phyloP scores from a whole-genome alignment of 2,113 vertebrate species.

The Cottus gobio region DNA sequence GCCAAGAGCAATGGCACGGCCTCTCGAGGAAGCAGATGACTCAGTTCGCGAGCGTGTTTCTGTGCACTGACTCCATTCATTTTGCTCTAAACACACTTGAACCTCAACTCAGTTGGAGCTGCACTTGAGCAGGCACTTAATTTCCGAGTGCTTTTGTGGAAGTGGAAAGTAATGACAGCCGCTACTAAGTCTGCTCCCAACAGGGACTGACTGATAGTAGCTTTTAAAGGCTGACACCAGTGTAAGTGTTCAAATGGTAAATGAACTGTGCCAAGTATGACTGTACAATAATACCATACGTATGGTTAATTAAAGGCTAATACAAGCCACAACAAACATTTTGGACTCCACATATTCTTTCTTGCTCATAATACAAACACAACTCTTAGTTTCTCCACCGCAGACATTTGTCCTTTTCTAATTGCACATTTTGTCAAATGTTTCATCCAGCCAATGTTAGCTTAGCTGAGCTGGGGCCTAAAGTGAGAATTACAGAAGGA shows the following conservation, averaged over 20 bases:
- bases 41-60: slow-evolving; percentile 47
- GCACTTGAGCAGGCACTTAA: slow-evolving; percentile 46
- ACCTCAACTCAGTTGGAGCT: slow-evolving; percentile 32
- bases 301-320: neutral
- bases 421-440: slow-evolving; percentile 16
- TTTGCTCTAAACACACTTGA: slow-evolving; percentile 58
- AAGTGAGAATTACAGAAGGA: slow-evolving; percentile 1
- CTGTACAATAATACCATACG: neutral
- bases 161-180: slow-evolving; percentile 28
- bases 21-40: slow-evolving; percentile 60
- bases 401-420: slow-evolving; percentile 15
- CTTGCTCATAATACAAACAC: neutral
- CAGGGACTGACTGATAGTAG: slow-evolving; percentile 5
- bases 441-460: neutral
- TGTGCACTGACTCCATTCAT: slow-evolving; percentile 48
- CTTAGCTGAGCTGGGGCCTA: neutral
- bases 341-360: neutral
- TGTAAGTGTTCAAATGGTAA: neutral
- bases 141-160: slow-evolving; percentile 53
- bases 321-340: slow-evolving; percentile 4
- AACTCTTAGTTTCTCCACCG: slow-evolving; percentile 13
- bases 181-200: slow-evolving; percentile 5
- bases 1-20: slow-evolving; percentile 51
- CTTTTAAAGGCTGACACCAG: slow-evolving; percentile 5
- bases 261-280: neutral